Base-by-base conservation (phyloP, 92 coral and sea anemone species). In the Phenganax stokvisi region DNA sequence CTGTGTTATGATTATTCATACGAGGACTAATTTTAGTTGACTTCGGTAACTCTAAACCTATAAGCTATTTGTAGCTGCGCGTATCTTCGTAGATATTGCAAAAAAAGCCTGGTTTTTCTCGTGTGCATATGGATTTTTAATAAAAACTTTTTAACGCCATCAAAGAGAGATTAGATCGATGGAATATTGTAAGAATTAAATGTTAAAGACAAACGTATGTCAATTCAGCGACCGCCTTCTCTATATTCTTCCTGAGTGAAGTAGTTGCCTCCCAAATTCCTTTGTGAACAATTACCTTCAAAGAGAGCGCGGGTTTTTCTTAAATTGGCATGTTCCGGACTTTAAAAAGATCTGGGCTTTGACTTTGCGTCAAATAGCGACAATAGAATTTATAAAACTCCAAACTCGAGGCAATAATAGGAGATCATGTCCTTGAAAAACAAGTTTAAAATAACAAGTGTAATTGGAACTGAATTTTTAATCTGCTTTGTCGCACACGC, bases 121-220 rank as follows among this genome's bases (percentile, higher is more conserved):
- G 29, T 27, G 37, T 37, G 47, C 73, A 68, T 29, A 68, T 68
- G 73, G 53, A 30, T 37, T 68, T 37, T 68, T n/a, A 9, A 53
- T 37, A 68, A 68, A 68, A 53, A 68, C 54, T 53, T 68, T 68
- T 68, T 68, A 28, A 68, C 47, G 73, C 47, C 47, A 68, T 68
- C 13, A 68, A 68, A 30, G 53, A 6, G 53, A 6, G 73, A 68
- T 68, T 68, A 68, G 73, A 68, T 68, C n/a, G 73, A 68, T 2
- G n/a, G 17, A 7, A 51, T 37, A 68, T 68, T 68, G 53, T 68
- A 13, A 30, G 47, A 51, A 68, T 28, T 68, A 68, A 68, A 68
- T 68, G 73, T 51, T 37, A 68, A 68, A 68, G 73, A 68, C 73
- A 68, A 68, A 68, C 73, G 73, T 68, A 68, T 68, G 73, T 68